phyloP scores from a whole-genome alignment of 2,113 vertebrate species.

The Rhynchomys soricoides region DNA sequence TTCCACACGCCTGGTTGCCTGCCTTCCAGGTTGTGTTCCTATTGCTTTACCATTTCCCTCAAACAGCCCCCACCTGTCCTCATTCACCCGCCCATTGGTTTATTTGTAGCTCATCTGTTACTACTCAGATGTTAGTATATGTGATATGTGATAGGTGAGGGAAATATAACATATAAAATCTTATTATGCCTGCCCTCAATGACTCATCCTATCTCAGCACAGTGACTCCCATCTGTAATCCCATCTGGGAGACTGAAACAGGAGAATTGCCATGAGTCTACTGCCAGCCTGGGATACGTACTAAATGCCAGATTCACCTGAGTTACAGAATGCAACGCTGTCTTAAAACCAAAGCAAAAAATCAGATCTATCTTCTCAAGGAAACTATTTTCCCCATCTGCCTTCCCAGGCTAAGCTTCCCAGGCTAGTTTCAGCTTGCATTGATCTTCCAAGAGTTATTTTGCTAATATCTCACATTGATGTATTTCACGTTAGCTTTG shows the following conservation, averaged over 20 bases:
- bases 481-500: constrained; percentile 20
- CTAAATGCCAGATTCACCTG: background rate
- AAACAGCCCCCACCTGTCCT: background rate
- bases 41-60: background rate
- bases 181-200: background rate
- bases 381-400: constrained; percentile 12
- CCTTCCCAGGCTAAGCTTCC: background rate
- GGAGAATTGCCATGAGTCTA: background rate
- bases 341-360: background rate
- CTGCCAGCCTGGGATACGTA: background rate
- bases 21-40: background rate
- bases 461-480: background rate
- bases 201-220: background rate
- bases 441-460: background rate
- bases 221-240: background rate
- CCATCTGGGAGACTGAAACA: background rate
- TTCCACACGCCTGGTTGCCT: background rate
- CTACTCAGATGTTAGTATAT: background rate
- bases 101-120: background rate
- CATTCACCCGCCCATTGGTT: background rate
- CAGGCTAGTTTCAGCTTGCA: background rate
- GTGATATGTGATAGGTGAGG: no score
- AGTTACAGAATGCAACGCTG: background rate
- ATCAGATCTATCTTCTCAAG: background rate
- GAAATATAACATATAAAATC: background rate